Evolutionary conservation across 1,140 invertebrate genomes (phyloP).

Genomic region (Trachymyrmex septentrionalis): DNA sequence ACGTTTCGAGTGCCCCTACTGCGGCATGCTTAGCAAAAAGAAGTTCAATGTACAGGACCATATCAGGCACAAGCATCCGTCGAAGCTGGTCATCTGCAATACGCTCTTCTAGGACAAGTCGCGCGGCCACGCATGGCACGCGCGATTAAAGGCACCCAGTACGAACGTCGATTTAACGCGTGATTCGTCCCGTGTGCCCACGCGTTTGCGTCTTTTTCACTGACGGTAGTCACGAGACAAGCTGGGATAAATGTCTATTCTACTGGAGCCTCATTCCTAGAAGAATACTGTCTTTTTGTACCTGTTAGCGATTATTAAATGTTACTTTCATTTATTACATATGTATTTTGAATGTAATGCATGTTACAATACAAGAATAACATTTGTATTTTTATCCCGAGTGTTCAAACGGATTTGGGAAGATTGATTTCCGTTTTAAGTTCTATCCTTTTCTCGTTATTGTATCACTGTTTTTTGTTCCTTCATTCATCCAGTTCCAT

Average conservation of each 20-base stretch:
- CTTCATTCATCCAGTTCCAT: background rate
- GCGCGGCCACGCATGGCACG: constrained; percentile 13
- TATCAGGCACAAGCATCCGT: constrained; percentile 80
- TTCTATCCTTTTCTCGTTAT: background rate
- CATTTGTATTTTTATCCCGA: background rate
- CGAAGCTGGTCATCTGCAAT: constrained; percentile 76
- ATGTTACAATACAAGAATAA: background rate
- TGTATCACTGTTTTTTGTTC: background rate
- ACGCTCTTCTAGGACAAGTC: constrained; percentile 75
- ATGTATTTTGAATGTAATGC: background rate
- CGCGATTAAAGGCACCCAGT: background rate
- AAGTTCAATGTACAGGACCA: constrained; percentile 86
- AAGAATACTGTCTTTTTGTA: background rate
- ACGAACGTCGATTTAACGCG: background rate
- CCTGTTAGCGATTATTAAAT: constrained; percentile 24
- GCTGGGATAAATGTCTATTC: background rate
- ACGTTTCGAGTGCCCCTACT: constrained; percentile 85
- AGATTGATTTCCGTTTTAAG: background rate
- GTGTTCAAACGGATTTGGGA: background rate
- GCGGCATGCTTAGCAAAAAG: constrained; percentile 86
- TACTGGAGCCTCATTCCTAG: background rate
- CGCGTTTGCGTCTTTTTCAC: background rate
- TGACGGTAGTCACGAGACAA: background rate
- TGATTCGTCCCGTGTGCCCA: background rate
- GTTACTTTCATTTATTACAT: background rate